Evolutionary conservation across 2,113 vertebrate genomes (phyloP), one percentile per base, ranked within the genome.

Genomic region (Leptobrachium leishanense): DNA sequence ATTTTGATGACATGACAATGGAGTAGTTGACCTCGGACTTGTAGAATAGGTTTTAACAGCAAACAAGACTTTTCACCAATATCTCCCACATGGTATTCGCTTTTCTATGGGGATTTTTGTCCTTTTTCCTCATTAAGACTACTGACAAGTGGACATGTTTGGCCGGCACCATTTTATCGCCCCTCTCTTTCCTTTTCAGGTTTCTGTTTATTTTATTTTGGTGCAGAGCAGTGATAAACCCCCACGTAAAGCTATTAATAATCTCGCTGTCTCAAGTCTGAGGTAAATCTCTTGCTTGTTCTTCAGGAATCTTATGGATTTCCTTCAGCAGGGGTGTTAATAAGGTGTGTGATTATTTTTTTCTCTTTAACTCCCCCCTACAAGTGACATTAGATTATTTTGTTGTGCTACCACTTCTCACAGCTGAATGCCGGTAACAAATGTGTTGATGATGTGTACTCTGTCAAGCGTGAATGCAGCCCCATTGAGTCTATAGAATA

Each of bases 331-430:
- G 2, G 53, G 8, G 71, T 13, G 59, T 44, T 20, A 62, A 40
- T 43, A 75, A 53, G 43, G 13, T 43, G 64, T 44, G 74, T 42
- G 39, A 13, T 57, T 55, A 68, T 68, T 39, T 53, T 31, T 68
- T 40, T 67, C 65, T 53, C 50, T 64, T 55, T 76, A 76, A 68
- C 46, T 76, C 75, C 67, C 40, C 15, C 39, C 67, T 68, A 57
- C 12, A 76, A 76, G 54, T 68, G 65, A 76, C 75, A 76, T 50
- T 57, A 13, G 65, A 76, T 76, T 55, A 68, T 68, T 76, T 76
- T 68, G 40, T 57, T 57, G 39, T 68, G 64, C 75, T 76, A 76
- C 75, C 42, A 64, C 65, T 44, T 20, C 63, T 76, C 31, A 54
- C 6, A 55, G 44, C 46, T 76, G 74, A 76, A 31, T 76, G 63